phyloP scores from a whole-genome alignment of 2,888 invertebrate genomes.

The Diabrotica balteata region DNA sequence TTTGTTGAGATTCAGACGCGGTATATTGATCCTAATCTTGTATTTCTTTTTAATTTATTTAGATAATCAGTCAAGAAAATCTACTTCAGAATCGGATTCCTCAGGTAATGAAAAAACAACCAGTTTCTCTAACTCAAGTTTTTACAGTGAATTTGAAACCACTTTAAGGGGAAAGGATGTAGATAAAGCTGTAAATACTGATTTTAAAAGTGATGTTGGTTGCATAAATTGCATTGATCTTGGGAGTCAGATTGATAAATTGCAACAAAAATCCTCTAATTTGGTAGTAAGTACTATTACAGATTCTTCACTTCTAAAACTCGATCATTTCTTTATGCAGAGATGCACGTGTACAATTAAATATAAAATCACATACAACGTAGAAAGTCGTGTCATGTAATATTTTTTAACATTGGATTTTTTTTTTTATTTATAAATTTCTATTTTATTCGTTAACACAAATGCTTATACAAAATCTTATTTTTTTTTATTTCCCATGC shows the following conservation, averaged over 20 bases:
- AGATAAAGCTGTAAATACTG: conserved; percentile 43
- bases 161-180: conserved; percentile 31
- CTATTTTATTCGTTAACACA: too few relatives aligned
- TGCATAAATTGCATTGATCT: conserved; percentile 40
- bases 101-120: conserved; percentile 44
- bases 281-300: conserved; percentile 11
- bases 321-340: too few relatives aligned
- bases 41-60: not conserved
- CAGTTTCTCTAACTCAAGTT: conserved; percentile 33
- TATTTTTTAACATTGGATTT: too few relatives aligned
- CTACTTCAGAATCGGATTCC: conserved; percentile 34
- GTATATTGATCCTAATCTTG: too few relatives aligned
- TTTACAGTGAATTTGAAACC: conserved; percentile 40
- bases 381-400: too few relatives aligned
- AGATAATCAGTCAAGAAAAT: conserved; percentile 12
- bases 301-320: too few relatives aligned
- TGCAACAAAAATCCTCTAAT: conserved; percentile 62
- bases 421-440: too few relatives aligned
- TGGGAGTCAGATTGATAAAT: conserved; percentile 58
- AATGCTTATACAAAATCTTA: too few relatives aligned
- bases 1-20: too few relatives aligned
- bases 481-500: too few relatives aligned
- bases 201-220: conserved; percentile 28
- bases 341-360: too few relatives aligned
- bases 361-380: too few relatives aligned